Percentiles rank a stretch among this genome's conserved stretches.
These are phyloP conservation scores for Scaptomyza cyrtandrae DNA, from an alignment of 2,888 invertebrate genomes.

Conservation along the genomic window DNA sequence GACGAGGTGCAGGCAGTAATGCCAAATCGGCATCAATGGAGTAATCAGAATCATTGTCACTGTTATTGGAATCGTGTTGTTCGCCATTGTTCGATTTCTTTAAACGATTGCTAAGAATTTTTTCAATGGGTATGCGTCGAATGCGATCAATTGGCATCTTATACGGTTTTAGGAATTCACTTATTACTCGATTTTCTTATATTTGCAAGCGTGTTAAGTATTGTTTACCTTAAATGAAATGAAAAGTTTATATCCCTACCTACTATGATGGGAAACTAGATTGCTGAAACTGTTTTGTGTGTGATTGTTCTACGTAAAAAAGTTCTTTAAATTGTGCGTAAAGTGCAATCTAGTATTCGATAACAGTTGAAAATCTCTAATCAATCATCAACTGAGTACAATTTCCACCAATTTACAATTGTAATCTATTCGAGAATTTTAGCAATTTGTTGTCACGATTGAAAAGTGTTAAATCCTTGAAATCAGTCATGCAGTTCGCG, in stretches of 20 bases:
- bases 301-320: not conserved
- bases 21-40: constrained; percentile 5
- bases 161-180: not conserved
- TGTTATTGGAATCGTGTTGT: not conserved
- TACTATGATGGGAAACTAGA: not conserved
- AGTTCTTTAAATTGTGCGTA: not conserved
- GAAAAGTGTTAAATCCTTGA: constrained; percentile 27
- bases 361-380: constrained; percentile 10
- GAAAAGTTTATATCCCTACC: not conserved
- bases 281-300: not conserved
- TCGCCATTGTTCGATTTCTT: not conserved
- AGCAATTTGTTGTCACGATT: constrained; percentile 30
- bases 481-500: constrained; percentile 11
- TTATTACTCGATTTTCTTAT: too few relatives aligned
- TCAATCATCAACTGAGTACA: constrained; percentile 38
- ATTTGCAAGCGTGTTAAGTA: not conserved
- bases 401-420: constrained; percentile 16
- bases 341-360: not conserved
- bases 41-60: not conserved
- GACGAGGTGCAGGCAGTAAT: constrained; percentile 39
- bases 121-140: constrained; percentile 3
- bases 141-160: constrained; percentile 6
- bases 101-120: constrained; percentile 29
- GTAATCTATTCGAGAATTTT: constrained; percentile 6
- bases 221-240: not conserved